A percentile compares a stretch with the other conserved stretches of the same genome.
Conservation (phyloP, 2,888 invertebrate genomes). For the Lucinisca nassula region DNA sequence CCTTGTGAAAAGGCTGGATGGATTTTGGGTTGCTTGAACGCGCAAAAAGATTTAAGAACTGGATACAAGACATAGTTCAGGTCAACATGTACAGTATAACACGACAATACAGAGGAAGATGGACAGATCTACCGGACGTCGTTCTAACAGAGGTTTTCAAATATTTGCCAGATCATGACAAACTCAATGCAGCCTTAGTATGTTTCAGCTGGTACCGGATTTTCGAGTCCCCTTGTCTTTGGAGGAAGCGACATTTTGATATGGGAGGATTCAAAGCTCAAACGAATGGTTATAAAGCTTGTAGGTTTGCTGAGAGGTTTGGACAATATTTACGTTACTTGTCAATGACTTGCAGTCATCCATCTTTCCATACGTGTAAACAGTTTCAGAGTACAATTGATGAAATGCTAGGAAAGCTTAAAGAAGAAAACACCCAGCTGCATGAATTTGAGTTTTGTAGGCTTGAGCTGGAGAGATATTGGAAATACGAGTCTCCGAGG, state of each 20-base stretch:
- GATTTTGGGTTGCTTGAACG: slow-evolving; percentile 1
- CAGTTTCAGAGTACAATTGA: slow-evolving; percentile 77
- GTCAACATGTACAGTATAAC: background rate
- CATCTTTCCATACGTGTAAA: slow-evolving; percentile 77
- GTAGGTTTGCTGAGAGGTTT: slow-evolving; percentile 74
- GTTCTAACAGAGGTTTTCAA: slow-evolving; percentile 74
- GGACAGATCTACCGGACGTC: slow-evolving; percentile 74
- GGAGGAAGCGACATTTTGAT: slow-evolving; percentile 75
- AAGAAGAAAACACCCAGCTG: slow-evolving; percentile 64
- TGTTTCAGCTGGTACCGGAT: slow-evolving; percentile 74
- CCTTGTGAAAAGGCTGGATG: background rate
- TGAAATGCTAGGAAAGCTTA: slow-evolving; percentile 73
- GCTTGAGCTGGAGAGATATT: slow-evolving; percentile 80
- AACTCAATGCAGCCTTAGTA: slow-evolving; percentile 66
- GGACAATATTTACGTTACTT: slow-evolving; percentile 75
- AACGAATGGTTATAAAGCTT: slow-evolving; percentile 64
- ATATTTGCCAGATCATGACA: slow-evolving; percentile 72
- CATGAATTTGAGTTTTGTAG: slow-evolving; percentile 75
- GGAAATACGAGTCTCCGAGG: slow-evolving; percentile 79
- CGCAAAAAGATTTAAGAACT: background rate
- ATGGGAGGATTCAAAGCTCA: slow-evolving; percentile 75
- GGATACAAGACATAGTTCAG: background rate
- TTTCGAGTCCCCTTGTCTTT: slow-evolving; percentile 76
- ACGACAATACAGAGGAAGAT: slow-evolving; percentile 22
- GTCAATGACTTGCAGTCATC: slow-evolving; percentile 78